A percentile compares a stretch with the other conserved stretches of the same genome.
phyloP scores from a whole-genome alignment of 2,113 vertebrate genomes.

The Telmatochromis sp. region DNA sequence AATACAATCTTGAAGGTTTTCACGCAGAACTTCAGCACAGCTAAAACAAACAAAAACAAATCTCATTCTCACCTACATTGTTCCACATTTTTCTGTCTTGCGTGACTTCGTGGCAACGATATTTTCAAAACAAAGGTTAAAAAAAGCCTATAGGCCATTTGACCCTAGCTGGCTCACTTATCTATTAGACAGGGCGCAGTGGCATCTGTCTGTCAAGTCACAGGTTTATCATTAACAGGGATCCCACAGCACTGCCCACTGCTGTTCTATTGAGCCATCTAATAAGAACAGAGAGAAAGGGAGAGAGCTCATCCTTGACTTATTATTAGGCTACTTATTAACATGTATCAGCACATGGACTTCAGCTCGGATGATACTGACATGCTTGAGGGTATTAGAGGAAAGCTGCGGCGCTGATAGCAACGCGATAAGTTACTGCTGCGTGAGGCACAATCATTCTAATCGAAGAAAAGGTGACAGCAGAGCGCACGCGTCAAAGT shows the following conservation, averaged over 20 bases:
- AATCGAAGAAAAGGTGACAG: neutral
- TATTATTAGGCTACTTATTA: slow-evolving; percentile 67
- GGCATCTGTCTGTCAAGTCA: slow-evolving; percentile 61
- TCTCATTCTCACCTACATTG: neutral
- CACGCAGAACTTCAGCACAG: neutral
- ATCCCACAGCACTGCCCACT: neutral
- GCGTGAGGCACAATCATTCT: neutral
- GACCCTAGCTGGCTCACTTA: slow-evolving; percentile 21
- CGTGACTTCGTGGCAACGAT: neutral
- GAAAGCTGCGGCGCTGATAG: slow-evolving; percentile 2
- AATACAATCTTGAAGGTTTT: neutral
- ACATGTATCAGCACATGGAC: slow-evolving; percentile 32
- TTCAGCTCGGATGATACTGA: slow-evolving; percentile 35
- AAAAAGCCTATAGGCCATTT: neutral
- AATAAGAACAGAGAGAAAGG: neutral
- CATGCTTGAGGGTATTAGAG: neutral
- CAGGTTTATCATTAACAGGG: slow-evolving; percentile 59
- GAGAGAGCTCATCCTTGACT: neutral
- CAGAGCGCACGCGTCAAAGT: slow-evolving; percentile 3
- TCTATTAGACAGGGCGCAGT: slow-evolving; percentile 22
- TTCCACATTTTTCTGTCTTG: neutral
- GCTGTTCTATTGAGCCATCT: slow-evolving; percentile 25
- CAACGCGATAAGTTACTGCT: slow-evolving; percentile 1
- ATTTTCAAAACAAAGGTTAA: neutral
- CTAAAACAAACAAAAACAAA: neutral